phyloP scores from a whole-genome alignment of 2,888 invertebrate species.

The Chrysotoxum bicinctum region DNA sequence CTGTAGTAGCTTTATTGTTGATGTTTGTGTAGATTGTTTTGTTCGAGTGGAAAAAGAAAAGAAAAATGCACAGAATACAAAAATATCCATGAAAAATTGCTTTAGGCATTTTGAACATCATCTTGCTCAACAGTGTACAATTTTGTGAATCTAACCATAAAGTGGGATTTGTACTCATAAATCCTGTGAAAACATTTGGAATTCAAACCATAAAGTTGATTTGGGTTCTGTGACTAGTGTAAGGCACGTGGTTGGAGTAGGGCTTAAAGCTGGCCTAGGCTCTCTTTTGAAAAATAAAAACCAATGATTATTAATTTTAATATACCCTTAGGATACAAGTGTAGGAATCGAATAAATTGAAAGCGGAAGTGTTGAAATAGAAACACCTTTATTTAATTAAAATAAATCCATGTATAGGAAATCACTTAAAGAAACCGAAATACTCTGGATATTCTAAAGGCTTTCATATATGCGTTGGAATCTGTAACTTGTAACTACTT shows the following conservation, averaged over 20 bases:
- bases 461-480: too few relatives aligned
- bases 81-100: constrained; percentile 41
- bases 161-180: neutral
- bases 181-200: neutral
- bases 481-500: too few relatives aligned
- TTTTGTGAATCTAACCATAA: neutral
- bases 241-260: neutral
- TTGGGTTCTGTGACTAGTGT: neutral
- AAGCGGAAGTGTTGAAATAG: too few relatives aligned
- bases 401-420: too few relatives aligned
- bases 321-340: too few relatives aligned
- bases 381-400: too few relatives aligned
- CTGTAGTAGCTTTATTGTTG: neutral
- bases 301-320: too few relatives aligned
- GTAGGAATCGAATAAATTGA: too few relatives aligned
- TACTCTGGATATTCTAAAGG: too few relatives aligned
- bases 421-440: too few relatives aligned
- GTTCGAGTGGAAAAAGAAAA: neutral
- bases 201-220: neutral
- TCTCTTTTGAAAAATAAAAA: neutral
- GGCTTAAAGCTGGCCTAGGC: neutral
- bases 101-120: constrained; percentile 22
- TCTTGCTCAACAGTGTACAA: constrained; percentile 31
- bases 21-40: neutral
- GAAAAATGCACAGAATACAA: neutral